Base-by-base conservation (phyloP, 2,888 invertebrate species). In the Drosophila siamana region DNA sequence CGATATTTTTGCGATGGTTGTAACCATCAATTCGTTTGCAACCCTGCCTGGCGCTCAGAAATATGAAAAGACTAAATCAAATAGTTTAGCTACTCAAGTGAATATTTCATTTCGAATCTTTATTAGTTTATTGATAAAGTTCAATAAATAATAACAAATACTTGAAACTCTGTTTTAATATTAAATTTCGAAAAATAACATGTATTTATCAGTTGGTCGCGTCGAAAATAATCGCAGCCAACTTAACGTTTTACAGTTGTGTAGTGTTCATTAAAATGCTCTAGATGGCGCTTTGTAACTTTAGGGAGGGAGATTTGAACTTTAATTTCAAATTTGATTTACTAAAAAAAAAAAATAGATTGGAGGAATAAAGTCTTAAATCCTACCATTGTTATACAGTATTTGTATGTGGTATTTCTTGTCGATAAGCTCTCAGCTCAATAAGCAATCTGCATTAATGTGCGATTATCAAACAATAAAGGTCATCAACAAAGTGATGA, bases 381-480 rank as follows among this genome's bases (percentile, higher is more conserved):
- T 4, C 4, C 4, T 11, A 3, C 30, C 6, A 7, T 41, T 30
- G 36, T 38, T 13, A 26, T 30, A 0, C 4, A 6, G 22, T 15
- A 24, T 13, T 8, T 26, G 5, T 15, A 28, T n/a, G 28, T 13
- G 4, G 2, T 19, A 13, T 16, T 16, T 30, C 15, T 26, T n/a
- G n/a, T 26, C 38, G 9, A 19, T 19, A 40, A 50, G 16, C 16
- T 9, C 33, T 13, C 5, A 0, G 43, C 2, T 51, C 38, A 56
- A 38, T 56, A 22, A 8, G 11, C 33, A 36, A 30, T 9, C 26
- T 36, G 55, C 13, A 36, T 24, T 65, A 56, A 63, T 74, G 63
- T 64, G 66, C 44, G 76, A 70, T 76, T 76, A 79, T 56, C 76
- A 61, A 66, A 82, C 79, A 80, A 82, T 76, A 66, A 74, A 61